Conservation (phyloP, 2,113 vertebrate genomes). For the Opisthocomus hoazin region DNA sequence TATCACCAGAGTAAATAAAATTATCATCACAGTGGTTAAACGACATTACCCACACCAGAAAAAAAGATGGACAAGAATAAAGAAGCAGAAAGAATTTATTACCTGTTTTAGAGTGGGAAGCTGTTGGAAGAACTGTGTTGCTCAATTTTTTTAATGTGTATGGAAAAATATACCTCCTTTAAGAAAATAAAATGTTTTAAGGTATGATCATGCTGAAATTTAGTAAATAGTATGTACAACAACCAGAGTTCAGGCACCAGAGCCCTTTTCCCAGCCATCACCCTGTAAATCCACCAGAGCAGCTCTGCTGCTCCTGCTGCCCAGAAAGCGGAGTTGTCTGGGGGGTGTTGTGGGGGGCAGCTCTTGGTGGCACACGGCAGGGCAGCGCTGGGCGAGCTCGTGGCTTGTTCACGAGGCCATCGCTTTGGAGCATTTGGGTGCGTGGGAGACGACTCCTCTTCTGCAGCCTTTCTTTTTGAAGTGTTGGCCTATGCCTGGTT, state of each 20-base stretch:
- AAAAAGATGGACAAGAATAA: background rate
- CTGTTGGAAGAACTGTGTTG: background rate
- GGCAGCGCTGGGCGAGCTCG: background rate
- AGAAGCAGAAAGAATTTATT: background rate
- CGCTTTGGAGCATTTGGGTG: background rate
- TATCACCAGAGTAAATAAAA: background rate
- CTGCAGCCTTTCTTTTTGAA: background rate
- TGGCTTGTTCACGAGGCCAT: background rate
- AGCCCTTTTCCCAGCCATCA: background rate
- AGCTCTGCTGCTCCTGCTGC: background rate
- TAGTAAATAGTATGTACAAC: background rate
- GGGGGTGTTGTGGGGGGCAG: background rate
- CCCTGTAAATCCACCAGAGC: background rate
- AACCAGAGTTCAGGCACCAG: background rate
- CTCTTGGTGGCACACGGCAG: constrained; percentile 22
- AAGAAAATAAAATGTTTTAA: background rate
- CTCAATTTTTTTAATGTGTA: background rate
- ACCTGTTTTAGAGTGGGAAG: background rate
- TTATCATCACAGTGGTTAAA: background rate
- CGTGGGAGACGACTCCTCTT: background rate
- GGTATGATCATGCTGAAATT: background rate
- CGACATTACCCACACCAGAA: background rate
- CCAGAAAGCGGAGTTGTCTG: background rate
- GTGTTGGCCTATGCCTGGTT: background rate
- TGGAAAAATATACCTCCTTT: background rate